Conservation (phyloP, 2,797 vertebrate genomes). For the Buphagus erythrorhynchus region DNA sequence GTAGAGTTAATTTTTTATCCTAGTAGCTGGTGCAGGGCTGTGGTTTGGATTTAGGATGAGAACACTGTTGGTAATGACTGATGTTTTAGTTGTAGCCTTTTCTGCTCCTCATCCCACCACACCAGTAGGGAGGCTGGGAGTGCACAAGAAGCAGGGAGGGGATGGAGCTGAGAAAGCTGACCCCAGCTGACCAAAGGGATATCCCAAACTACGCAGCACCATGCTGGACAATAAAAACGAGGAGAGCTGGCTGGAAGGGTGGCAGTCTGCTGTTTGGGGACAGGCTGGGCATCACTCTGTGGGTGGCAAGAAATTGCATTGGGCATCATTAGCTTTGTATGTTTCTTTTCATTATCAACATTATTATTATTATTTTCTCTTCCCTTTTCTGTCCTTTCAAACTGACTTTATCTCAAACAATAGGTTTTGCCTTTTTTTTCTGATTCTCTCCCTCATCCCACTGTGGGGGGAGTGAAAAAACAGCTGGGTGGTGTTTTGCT, state of each 20-base stretch:
- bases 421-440: not conserved
- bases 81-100: not conserved
- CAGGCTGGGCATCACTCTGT: no score
- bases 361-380: not conserved
- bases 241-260: not conserved
- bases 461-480: not conserved
- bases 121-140: not conserved
- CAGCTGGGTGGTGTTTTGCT: not conserved
- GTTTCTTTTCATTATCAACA: not conserved
- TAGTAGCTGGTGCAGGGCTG: not conserved
- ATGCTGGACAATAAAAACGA: not conserved
- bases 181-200: not conserved
- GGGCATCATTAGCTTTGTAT: not conserved
- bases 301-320: accelerated
- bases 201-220: accelerated
- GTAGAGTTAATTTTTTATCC: not conserved
- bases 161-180: not conserved
- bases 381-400: not conserved
- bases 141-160: not conserved
- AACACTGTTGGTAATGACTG: not conserved
- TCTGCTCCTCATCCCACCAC: not conserved
- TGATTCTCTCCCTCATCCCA: not conserved
- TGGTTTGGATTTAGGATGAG: not conserved
- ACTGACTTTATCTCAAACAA: not conserved
- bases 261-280: no score